Evolutionary conservation across 2,888 invertebrate species (phyloP), one percentile per base, ranked within the genome.

Genomic region (Drosophila kanekoi): DNA sequence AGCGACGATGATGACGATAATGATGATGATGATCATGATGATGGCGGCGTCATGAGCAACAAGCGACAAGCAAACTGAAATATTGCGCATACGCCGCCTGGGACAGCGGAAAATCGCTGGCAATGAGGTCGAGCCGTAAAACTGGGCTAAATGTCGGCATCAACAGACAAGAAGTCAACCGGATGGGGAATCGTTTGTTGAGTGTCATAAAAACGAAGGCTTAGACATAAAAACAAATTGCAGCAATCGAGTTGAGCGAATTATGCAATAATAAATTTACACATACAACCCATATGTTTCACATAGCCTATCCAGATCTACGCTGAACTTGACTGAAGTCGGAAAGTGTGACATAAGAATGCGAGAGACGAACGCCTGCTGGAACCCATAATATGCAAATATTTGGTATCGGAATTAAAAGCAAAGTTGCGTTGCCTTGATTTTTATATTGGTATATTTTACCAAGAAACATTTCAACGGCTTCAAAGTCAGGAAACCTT

Each of bases 61-160:
- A 70, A 72, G 72, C 74, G 49, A 33, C 32, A 44, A 33, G 20
- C 56, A 35, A 47, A 16, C 62, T 76, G 64, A 86, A 77, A 80
- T 80, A 86, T 86, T 77, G 83, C 87, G 72, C 65, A 80, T 69
- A 72, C 62, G 83, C 72, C 77, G 84, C 67, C 59, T 67, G 65
- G 77, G 80, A 72, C 53, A 72, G 56, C 67, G 59, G 41, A 56
- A 77, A 60, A 72, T 73, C 49, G 65, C 57, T 59, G 65, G 65
- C 80, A 80, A 68, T 62, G 83, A 77, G 80, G 80, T 79, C 87
- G 83, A 83, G 72, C 81, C 59, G 84, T 83, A 81, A 83, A 77
- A 87, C 60, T 81, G 84, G 81, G 84, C 87, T 87, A 77, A 81
- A 80, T 77, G 73, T 80, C 84, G 28, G 69, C 66, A 67, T 77